Evolutionary conservation across 2,113 vertebrate genomes (phyloP), one percentile per base, ranked within the genome.

Genomic region (Scortum barcoo): DNA sequence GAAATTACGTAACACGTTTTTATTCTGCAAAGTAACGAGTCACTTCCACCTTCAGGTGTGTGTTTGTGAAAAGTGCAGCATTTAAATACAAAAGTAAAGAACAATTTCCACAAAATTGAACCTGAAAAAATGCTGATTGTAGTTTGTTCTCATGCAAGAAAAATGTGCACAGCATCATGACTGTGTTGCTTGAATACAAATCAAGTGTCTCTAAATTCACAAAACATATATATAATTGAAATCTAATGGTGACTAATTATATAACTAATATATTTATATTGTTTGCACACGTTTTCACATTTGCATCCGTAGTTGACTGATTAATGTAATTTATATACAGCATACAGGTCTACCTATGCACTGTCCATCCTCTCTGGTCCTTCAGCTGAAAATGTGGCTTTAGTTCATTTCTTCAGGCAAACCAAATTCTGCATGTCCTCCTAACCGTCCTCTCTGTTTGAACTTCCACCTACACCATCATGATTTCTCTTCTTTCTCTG

Each of bases 401-500:
- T 30, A 17, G 2, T 63, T 69, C 73, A 89, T 12, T 68, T 51
- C 30, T 87, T 87, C 6, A 51, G 28, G 38, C 42, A 69, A 68
- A 65, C 4, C 28, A 28, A 42, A 68, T 46, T 20, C 0, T 22
- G 53, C 20, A 50, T 17, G 5, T 4, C 12, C 40, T 60, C 46
- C 57, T 78, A 57, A 40, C 78, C 62, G 63, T 74, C 24, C 30
- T 54, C 40, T 81, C 71, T 46, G 54, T 89, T 57, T 56, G 56
- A 62, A 20, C 58, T 48, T 11, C 58, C 81, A 38, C 69, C 33
- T 28, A 12, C 17, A 26, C 24, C 11, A n/a, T 73, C 72, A 22
- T 69, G 24, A 73, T 69, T 79, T 86, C 42, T 48, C 61, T 38
- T 66, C 65, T 28, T 44, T 53, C 48, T 53, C 48, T 84, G 65